Conservation (phyloP, 2,888 invertebrate species). For the Tenthredo livida region DNA sequence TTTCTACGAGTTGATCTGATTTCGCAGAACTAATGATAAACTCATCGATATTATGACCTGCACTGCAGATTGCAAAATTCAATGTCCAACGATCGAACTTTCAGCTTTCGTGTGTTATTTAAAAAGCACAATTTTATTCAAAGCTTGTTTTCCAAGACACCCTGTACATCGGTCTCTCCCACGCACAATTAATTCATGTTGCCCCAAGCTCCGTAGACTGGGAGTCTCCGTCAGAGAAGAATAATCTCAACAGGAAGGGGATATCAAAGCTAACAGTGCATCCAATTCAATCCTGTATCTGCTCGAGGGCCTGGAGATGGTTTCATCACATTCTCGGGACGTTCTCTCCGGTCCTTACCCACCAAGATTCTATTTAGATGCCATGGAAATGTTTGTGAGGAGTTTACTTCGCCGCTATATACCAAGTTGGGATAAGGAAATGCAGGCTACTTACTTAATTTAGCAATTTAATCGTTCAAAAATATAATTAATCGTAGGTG, state of each 20-base stretch:
- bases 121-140: background rate
- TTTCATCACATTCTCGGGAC: constrained; percentile 43
- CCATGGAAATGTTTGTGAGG: background rate
- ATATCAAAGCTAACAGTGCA: constrained; percentile 59
- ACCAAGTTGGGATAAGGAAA: background rate
- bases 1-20: background rate
- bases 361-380: constrained; percentile 46
- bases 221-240: constrained; percentile 31
- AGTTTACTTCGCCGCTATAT: constrained; percentile 10
- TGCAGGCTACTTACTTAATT: background rate
- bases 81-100: background rate
- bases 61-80: background rate
- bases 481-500: constrained; percentile 45
- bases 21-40: background rate
- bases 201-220: constrained; percentile 39
- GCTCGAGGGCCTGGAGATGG: constrained; percentile 50
- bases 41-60: constrained; percentile 11
- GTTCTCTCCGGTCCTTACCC: constrained; percentile 9
- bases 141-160: background rate
- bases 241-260: constrained; percentile 36
- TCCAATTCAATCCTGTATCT: constrained; percentile 58
- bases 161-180: constrained; percentile 5
- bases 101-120: background rate
- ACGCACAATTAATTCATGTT: constrained; percentile 39
- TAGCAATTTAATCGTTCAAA: constrained; percentile 11